A percentile compares a stretch with the other conserved stretches of the same genome.
Evolutionary conservation across 2,113 vertebrate genomes (phyloP).

Genomic region (Rostratula benghalensis): DNA sequence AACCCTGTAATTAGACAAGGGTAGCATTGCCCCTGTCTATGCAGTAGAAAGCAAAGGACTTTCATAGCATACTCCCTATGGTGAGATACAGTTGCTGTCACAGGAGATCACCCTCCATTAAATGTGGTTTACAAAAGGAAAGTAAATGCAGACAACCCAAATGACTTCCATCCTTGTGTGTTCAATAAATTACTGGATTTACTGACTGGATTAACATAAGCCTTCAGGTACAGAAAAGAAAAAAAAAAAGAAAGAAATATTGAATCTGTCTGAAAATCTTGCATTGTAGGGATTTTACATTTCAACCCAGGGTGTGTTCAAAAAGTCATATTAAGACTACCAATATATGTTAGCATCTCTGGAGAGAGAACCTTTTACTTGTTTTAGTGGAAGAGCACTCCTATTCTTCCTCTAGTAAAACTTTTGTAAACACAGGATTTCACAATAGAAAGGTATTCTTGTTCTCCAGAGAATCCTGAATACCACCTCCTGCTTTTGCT

Average conservation of each 20-base stretch:
- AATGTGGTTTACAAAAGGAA: constrained; percentile 72
- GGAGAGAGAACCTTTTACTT: not conserved
- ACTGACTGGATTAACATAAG: constrained; percentile 31
- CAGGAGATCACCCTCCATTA: constrained; percentile 60
- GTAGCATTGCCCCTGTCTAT: not conserved
- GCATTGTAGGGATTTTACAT: not conserved
- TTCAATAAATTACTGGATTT: constrained; percentile 48
- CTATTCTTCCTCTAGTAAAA: not conserved
- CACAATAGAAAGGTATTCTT: not conserved
- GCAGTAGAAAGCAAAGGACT: constrained; percentile 24
- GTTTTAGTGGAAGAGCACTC: not conserved
- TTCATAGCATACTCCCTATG: constrained; percentile 7
- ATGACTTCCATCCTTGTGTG: not conserved
- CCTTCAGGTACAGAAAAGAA: not conserved
- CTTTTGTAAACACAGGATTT: not conserved
- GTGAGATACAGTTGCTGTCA: constrained; percentile 65
- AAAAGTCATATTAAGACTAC: not conserved
- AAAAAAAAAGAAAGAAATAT: not conserved
- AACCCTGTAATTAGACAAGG: constrained; percentile 63
- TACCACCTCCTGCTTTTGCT: not conserved
- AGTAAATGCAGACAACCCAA: constrained; percentile 19
- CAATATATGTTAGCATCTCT: not conserved
- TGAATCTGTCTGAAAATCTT: constrained; percentile 11
- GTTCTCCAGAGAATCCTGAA: not conserved
- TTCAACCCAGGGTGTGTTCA: not conserved